Evolutionary conservation across 1,140 invertebrate species (phyloP).

Genomic region (Dysdera silvatica): DNA sequence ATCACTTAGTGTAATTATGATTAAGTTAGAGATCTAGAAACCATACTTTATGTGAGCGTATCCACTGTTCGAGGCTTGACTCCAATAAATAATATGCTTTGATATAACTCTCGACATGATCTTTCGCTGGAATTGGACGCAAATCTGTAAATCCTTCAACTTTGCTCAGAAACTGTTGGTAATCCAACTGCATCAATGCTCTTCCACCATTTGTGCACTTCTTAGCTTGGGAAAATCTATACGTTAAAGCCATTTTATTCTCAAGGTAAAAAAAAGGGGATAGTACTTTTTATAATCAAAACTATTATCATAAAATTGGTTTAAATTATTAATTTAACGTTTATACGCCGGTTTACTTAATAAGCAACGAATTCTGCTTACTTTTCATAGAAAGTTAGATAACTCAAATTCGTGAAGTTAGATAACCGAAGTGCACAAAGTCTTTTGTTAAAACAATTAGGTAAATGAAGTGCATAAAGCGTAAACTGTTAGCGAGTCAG

Average conservation of each 20-base stretch:
- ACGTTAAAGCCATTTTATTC: neutral
- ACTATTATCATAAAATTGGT: neutral
- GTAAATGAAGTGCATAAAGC: no score
- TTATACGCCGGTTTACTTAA: no score
- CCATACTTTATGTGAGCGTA: constrained; percentile 65
- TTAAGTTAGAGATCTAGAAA: no score
- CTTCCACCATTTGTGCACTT: constrained; percentile 94
- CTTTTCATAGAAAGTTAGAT: no score
- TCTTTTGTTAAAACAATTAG: no score
- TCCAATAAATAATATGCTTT: constrained; percentile 94
- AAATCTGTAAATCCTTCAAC: constrained; percentile 70
- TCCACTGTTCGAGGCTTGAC: constrained; percentile 76
- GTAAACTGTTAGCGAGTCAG: no score
- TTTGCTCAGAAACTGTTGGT: constrained; percentile 86
- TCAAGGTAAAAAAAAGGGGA: neutral
- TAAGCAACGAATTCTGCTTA: no score
- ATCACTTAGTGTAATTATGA: no score
- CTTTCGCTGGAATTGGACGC: constrained; percentile 72
- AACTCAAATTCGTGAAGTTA: no score
- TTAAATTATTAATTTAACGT: no score
- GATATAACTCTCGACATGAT: constrained; percentile 88
- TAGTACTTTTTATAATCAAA: neutral
- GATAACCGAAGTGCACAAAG: no score
- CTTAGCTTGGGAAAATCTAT: constrained; percentile 51
- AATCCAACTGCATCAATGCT: constrained; percentile 95